phyloP scores from a whole-genome alignment of 2,113 vertebrate species.

The Gadus chalcogrammus region DNA sequence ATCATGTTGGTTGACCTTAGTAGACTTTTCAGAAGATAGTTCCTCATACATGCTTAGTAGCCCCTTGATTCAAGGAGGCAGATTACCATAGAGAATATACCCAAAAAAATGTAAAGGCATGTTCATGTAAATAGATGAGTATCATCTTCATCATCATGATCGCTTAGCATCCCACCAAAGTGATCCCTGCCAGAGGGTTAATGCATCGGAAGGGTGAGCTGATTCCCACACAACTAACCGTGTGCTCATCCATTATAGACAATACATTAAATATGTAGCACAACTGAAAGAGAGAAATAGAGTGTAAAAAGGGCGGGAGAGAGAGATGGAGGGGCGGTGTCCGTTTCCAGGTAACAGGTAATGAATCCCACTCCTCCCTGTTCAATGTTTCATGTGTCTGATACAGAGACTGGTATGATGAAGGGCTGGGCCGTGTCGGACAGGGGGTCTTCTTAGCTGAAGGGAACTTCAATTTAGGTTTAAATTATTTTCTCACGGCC shows the following conservation, averaged over 20 bases:
- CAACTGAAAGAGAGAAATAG: conserved; percentile 17
- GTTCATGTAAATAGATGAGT: too few species aligned
- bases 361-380: conserved; percentile 46
- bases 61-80: too few species aligned
- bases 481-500: too few species aligned
- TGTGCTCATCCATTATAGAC: conserved; percentile 20
- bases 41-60: not conserved
- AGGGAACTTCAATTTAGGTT: too few species aligned
- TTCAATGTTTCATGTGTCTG: conserved; percentile 67
- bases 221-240: conserved; percentile 9
- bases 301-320: conserved; percentile 4
- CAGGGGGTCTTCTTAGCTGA: too few species aligned
- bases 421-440: conserved; percentile 12
- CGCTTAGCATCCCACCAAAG: not conserved
- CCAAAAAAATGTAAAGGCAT: too few species aligned
- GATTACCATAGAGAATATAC: too few species aligned
- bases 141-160: too few species aligned
- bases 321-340: conserved; percentile 23
- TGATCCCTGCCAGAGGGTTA: not conserved
- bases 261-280: conserved; percentile 36
- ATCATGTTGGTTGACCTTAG: too few species aligned
- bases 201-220: not conserved
- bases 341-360: conserved; percentile 45
- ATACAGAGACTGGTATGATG: conserved; percentile 32
- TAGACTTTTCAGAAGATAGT: not conserved